Evolutionary conservation across 2,888 invertebrate genomes (phyloP), one percentile per base, ranked within the genome.

Genomic region (Eristalinus aeneus): DNA sequence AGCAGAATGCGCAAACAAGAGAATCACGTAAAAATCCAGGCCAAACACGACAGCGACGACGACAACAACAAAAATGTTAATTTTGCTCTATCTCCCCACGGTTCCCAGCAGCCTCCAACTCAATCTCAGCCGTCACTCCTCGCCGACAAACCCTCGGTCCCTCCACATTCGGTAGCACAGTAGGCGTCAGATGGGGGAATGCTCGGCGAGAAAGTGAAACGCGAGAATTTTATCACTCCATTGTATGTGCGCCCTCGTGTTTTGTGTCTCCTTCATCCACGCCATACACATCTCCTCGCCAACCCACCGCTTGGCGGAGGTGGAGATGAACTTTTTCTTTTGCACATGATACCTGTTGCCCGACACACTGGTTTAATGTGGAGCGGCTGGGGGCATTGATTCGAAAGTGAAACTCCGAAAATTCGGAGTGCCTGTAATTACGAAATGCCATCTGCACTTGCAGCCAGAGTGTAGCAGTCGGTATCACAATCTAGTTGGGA

Each of bases 191-290:
- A 10, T 56, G n/a, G 54, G n/a, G 69, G 81, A 63, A 86, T 82
- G 77, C 65, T 74, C 60, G 64, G 23, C 82, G 86, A 74, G 82
- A 86, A 86, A 86, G 86, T 86, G 86, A 86, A 86, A 86, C 86
- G 86, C 86, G 86, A 82, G 77, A 82, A 82, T 82, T 86, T 86
- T 86, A 86, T 86, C 74, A 82, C 81, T 86, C 82, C 74, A 86
- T 86, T 86, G 86, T 86, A 58, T 82, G 86, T 86, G 64, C 78
- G 78, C 74, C 64, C 56, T 68, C 36, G 22, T 76, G 73, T 58
- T 81, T 81, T 69, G 77, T 65, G 71, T 73, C 68, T 72, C 77
- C 65, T 72, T 46, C 56, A 27, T 71, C 65, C 54, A 31, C 32
- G 53, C 34, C 46, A 31, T 31, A 6, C 39, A 54, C 27, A 46